Conservation (phyloP, 2,888 invertebrate genomes). For the Caenorhabditis sp. region DNA sequence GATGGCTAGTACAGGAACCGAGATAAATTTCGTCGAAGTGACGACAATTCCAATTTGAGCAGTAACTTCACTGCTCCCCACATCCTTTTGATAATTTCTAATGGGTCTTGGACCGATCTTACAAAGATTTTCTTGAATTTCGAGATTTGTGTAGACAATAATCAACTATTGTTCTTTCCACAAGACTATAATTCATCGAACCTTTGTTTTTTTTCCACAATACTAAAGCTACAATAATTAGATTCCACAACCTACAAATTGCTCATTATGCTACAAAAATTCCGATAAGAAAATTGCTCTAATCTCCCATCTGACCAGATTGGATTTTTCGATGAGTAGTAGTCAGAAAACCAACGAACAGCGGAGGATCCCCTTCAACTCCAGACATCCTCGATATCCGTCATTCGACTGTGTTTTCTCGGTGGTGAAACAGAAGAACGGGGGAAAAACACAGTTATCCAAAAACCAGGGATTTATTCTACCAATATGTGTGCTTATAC, state of each 20-base stretch:
- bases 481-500: constrained; percentile 10
- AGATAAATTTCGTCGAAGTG: no score
- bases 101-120: background rate
- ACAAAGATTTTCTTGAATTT: background rate
- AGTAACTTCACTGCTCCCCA: no score
- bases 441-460: constrained; percentile 13
- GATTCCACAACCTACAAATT: background rate
- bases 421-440: background rate
- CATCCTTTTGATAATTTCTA: no score
- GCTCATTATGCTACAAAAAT: background rate
- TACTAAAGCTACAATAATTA: background rate
- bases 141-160: background rate
- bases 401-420: background rate
- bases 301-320: background rate
- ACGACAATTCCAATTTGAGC: no score
- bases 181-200: background rate
- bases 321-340: background rate
- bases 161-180: background rate
- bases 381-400: background rate
- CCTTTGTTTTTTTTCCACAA: background rate
- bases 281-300: background rate
- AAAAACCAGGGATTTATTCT: constrained; percentile 16
- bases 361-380: background rate
- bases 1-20: no score
- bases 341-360: constrained; percentile 9